Evolutionary conservation across 2,888 invertebrate genomes (phyloP).

Genomic region (Hololepta plana): DNA sequence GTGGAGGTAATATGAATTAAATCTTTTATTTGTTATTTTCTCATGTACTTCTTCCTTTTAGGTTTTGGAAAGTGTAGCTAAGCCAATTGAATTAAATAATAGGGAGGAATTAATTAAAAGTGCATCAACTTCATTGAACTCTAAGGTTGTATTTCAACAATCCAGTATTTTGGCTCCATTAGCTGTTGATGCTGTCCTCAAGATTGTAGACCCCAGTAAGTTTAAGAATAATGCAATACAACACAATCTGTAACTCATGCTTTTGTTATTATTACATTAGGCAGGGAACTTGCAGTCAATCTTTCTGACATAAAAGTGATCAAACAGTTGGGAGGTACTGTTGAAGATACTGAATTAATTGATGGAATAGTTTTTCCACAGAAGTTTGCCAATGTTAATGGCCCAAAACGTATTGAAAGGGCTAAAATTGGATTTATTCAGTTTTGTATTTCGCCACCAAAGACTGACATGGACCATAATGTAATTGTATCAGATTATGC

Average conservation of each 20-base stretch:
- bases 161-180: conserved; percentile 89
- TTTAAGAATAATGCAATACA: conserved; percentile 2
- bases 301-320: conserved; percentile 93
- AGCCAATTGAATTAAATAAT: conserved; percentile 70
- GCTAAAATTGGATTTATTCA: conserved; percentile 98
- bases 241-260: background rate
- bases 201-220: conserved; percentile 48
- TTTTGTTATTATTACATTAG: conserved; percentile 8
- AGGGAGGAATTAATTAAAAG: conserved; percentile 77
- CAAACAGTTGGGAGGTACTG: conserved; percentile 88
- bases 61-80: conserved; percentile 70
- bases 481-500: conserved; percentile 95
- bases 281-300: conserved; percentile 56
- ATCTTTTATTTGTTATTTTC: conserved; percentile 12
- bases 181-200: conserved; percentile 91
- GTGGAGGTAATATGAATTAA: conserved; percentile 36
- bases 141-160: conserved; percentile 97
- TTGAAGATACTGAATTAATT: conserved; percentile 91
- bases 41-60: conserved; percentile 12
- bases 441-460: conserved; percentile 98
- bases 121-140: conserved; percentile 95
- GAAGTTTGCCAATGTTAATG: conserved; percentile 73
- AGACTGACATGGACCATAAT: conserved; percentile 98
- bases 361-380: conserved; percentile 93
- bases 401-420: conserved; percentile 87